Conservation (phyloP, 2,888 invertebrate species). For the Boloria euphrosyne region DNA sequence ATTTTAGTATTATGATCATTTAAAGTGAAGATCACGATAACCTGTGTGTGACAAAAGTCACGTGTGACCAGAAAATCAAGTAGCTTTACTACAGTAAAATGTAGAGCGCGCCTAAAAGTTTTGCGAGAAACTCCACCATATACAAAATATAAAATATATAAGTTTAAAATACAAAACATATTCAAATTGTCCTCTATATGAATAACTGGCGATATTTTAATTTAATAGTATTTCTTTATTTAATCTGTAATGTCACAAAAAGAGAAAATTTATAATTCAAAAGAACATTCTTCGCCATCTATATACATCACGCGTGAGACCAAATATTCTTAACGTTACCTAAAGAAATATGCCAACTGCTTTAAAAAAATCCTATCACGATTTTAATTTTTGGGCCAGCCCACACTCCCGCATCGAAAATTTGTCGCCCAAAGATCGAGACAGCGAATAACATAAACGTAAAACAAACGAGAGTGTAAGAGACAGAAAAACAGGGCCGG, state of each 20-base stretch:
- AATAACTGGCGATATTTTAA: not conserved
- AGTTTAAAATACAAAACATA: too few species aligned
- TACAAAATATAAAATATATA: too few species aligned
- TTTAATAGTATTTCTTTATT: not conserved
- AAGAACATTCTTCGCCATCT: slow-evolving; percentile 16
- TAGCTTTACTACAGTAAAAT: not conserved
- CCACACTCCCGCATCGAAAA: slow-evolving; percentile 80
- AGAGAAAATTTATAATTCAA: not conserved
- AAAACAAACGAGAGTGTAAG: slow-evolving; percentile 73
- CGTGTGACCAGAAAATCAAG: not conserved
- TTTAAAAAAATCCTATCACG: slow-evolving; percentile 72
- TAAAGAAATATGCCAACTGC: slow-evolving; percentile 57
- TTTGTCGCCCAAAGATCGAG: slow-evolving; percentile 75
- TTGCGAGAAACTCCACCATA: not conserved
- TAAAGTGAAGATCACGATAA: not conserved
- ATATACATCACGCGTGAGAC: slow-evolving; percentile 9
- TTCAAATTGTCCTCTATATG: too few species aligned
- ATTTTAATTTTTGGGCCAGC: slow-evolving; percentile 77
- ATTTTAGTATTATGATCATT: not conserved
- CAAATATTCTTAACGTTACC: slow-evolving; percentile 46
- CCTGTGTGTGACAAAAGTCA: slow-evolving; percentile 2
- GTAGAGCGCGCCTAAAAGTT: not conserved
- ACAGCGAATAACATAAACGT: slow-evolving; percentile 50
- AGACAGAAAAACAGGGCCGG: slow-evolving; percentile 74
- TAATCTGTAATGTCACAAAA: not conserved